A percentile compares a stretch with the other conserved stretches of the same genome.
These are phyloP conservation scores for Pagrus major DNA, from an alignment of 2,113 vertebrate species.

Conservation along the genomic window DNA sequence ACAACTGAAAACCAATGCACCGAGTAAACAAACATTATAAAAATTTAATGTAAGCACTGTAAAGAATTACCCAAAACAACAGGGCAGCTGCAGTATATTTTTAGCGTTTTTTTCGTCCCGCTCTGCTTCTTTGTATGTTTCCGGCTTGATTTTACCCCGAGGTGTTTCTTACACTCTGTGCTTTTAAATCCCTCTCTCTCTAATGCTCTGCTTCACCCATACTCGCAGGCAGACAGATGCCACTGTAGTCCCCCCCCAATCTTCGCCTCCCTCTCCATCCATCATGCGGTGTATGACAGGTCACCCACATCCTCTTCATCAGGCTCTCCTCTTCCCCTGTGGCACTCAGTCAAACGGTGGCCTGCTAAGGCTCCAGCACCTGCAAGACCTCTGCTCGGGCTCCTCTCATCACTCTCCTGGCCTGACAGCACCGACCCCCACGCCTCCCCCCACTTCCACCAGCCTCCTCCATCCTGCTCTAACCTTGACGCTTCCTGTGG, in stretches of 20 bases:
- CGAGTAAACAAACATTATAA: background rate
- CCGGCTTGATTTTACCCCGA: constrained; percentile 34
- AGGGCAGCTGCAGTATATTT: background rate
- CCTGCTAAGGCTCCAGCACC: constrained; percentile 26
- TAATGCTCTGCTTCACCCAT: constrained; percentile 35
- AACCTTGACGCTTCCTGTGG: constrained; percentile 45
- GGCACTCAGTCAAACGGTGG: constrained; percentile 53
- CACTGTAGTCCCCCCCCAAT: constrained; percentile 24
- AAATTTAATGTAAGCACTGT: background rate
- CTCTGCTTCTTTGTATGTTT: constrained; percentile 7
- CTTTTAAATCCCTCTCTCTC: constrained; percentile 43
- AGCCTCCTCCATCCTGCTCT: constrained; percentile 24
- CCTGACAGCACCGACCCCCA: constrained; percentile 17
- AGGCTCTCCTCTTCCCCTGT: constrained; percentile 35
- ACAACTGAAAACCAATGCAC: background rate
- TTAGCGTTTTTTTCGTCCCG: background rate
- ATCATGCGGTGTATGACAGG: constrained; percentile 59
- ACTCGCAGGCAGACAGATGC: constrained; percentile 22
- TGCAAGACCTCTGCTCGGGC: constrained; percentile 46
- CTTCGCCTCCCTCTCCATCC: constrained; percentile 23
- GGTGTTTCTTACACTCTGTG: constrained; percentile 35
- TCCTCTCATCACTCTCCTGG: constrained; percentile 49
- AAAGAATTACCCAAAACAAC: background rate
- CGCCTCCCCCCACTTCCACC: background rate
- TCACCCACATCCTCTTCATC: constrained; percentile 61